These are phyloP conservation scores for Cladorhizidae sp. DNA, from an alignment of 37 sponge, comb jelly and placozoan genomes.

Conservation along the genomic window DNA sequence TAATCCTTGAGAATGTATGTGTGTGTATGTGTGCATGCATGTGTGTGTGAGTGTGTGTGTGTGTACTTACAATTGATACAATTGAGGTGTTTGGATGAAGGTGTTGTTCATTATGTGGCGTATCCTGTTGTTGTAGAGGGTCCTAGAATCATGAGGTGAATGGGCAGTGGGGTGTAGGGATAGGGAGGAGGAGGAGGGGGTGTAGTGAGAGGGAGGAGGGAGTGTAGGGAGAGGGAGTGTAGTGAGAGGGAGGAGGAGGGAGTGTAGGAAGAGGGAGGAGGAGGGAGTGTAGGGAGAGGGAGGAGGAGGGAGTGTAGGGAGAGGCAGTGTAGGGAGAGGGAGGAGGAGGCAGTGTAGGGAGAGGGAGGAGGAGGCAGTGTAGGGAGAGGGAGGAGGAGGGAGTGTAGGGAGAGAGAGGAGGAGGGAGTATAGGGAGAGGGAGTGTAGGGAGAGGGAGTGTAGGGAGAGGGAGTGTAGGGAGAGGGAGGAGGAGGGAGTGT, in stretches of 20 bases:
- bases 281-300: not conserved
- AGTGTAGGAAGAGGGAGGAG: not conserved
- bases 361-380: not conserved
- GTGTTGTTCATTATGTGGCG: slow-evolving; percentile 8
- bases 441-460: not conserved
- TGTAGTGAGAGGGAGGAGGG: not conserved
- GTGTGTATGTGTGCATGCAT: no score
- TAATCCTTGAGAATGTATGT: no score
- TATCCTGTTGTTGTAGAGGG: slow-evolving; percentile 28
- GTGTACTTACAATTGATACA: slow-evolving; percentile 23
- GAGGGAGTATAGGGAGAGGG: not conserved
- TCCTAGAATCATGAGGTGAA: slow-evolving; percentile 1
- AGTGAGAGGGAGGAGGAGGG: not conserved
- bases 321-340: not conserved
- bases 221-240: not conserved
- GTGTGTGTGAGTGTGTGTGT: no score
- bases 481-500: no score
- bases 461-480: no score
- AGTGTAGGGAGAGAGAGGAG: not conserved
- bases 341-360: not conserved
- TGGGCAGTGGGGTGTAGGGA: not conserved
- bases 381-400: no score
- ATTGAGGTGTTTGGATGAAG: slow-evolving; percentile 8
- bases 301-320: not conserved
- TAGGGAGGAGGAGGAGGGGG: not conserved